A percentile compares a stretch with the other conserved stretches of the same genome.
Conservation (phyloP, 2,888 invertebrate genomes). For the Acanthosepion esculentum region DNA sequence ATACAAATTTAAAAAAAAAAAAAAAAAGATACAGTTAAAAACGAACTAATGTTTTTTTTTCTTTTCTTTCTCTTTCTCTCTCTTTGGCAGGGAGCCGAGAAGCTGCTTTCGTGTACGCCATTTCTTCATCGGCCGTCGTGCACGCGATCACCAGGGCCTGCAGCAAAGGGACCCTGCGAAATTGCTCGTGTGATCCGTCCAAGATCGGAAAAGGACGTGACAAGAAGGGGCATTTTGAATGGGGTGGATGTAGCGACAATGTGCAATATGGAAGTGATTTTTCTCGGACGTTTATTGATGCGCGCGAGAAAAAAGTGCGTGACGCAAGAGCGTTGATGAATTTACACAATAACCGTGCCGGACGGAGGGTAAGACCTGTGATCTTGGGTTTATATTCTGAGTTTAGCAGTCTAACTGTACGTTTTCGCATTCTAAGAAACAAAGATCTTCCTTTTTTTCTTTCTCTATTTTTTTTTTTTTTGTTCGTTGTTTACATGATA, state of each 20-base stretch:
- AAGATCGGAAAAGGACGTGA: slow-evolving; percentile 67
- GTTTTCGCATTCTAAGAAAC: no score
- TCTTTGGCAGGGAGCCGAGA: slow-evolving; percentile 77
- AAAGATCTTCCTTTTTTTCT: no score
- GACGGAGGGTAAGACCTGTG: slow-evolving; percentile 85
- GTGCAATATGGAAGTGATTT: slow-evolving; percentile 81
- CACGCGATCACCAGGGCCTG: slow-evolving; percentile 93
- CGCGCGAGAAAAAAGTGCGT: slow-evolving; percentile 81
- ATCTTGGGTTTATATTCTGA: not conserved
- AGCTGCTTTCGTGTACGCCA: slow-evolving; percentile 79
- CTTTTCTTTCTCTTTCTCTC: not conserved
- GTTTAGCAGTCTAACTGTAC: no score
- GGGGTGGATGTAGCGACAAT: slow-evolving; percentile 88
- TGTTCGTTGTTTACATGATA: no score
- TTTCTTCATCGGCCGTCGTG: slow-evolving; percentile 82
- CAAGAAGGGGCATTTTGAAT: slow-evolving; percentile 75
- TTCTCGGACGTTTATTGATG: slow-evolving; percentile 94
- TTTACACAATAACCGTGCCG: slow-evolving; percentile 97
- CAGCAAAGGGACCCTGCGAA: slow-evolving; percentile 89
- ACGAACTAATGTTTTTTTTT: not conserved
- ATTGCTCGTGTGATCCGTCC: slow-evolving; percentile 85
- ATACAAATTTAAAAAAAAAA: no score
- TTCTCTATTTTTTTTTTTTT: no score
- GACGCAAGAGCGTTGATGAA: slow-evolving; percentile 92
- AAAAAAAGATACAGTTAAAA: not conserved